Conservation (phyloP, 2,113 vertebrate species). For the Notarius lentiginosus region DNA sequence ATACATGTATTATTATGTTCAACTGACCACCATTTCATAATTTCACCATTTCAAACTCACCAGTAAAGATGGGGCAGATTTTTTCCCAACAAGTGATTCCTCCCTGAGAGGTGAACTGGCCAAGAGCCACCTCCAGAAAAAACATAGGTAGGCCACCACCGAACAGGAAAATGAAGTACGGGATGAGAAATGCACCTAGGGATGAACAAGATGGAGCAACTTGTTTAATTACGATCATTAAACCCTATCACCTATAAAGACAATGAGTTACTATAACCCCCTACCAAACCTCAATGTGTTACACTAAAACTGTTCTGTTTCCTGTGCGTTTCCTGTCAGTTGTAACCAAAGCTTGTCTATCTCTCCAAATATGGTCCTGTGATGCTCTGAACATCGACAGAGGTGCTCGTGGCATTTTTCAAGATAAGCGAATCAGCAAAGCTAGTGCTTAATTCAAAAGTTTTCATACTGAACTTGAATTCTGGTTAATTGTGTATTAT, state of each 20-base stretch:
- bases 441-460: slow-evolving; percentile 7
- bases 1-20: not conserved
- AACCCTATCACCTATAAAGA: slow-evolving; percentile 1
- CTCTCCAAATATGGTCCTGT: slow-evolving; percentile 21
- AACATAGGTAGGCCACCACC: slow-evolving; percentile 97
- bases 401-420: not conserved
- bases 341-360: not conserved
- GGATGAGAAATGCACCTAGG: slow-evolving; percentile 98
- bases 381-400: not conserved
- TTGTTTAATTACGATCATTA: slow-evolving; percentile 13
- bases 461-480: not conserved
- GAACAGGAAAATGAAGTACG: slow-evolving; percentile 99
- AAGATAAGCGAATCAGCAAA: not conserved
- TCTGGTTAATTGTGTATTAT: not conserved
- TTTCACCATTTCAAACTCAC: slow-evolving; percentile 68
- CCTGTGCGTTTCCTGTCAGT: not conserved
- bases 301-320: not conserved
- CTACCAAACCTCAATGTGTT: not conserved
- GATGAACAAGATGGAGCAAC: slow-evolving; percentile 10
- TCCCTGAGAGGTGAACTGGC: slow-evolving; percentile 98
- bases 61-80: slow-evolving; percentile 96
- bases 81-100: slow-evolving; percentile 99
- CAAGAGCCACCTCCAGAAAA: slow-evolving; percentile 96
- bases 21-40: not conserved
- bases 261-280: slow-evolving; percentile 18